Conservation (phyloP, 2,113 vertebrate genomes). For the Lepus americanus region DNA sequence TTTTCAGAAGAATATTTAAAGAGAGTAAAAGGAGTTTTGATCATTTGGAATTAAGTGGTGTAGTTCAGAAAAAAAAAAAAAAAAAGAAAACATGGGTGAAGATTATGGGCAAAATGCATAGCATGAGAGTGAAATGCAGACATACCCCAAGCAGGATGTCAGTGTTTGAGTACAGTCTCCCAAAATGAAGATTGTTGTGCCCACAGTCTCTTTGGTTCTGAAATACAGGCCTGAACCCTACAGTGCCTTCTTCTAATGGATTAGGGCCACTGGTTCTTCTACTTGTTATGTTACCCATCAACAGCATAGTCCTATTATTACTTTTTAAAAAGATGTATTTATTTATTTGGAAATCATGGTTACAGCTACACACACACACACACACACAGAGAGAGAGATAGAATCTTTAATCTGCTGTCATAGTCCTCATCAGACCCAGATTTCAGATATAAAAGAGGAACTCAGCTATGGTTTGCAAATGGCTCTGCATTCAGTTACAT, state of each 20-base stretch:
- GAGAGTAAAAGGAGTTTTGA: neutral
- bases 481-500: slow-evolving; percentile 45
- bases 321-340: no score
- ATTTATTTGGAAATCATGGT: no score
- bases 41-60: slow-evolving; percentile 24
- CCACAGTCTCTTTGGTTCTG: neutral
- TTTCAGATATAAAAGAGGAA: slow-evolving; percentile 53
- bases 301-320: neutral
- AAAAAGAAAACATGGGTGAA: neutral
- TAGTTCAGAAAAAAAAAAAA: neutral
- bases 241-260: neutral
- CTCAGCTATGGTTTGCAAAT: neutral
- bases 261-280: neutral
- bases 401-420: no score
- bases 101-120: neutral
- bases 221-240: neutral
- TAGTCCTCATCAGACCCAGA: neutral
- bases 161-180: neutral
- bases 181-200: neutral
- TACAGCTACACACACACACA: no score
- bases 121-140: neutral
- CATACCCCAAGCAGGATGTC: neutral
- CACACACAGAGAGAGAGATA: no score
- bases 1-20: slow-evolving; percentile 47
- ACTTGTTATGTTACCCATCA: neutral